Base-by-base conservation (phyloP, 2,888 invertebrate species). In the Empis livida region DNA sequence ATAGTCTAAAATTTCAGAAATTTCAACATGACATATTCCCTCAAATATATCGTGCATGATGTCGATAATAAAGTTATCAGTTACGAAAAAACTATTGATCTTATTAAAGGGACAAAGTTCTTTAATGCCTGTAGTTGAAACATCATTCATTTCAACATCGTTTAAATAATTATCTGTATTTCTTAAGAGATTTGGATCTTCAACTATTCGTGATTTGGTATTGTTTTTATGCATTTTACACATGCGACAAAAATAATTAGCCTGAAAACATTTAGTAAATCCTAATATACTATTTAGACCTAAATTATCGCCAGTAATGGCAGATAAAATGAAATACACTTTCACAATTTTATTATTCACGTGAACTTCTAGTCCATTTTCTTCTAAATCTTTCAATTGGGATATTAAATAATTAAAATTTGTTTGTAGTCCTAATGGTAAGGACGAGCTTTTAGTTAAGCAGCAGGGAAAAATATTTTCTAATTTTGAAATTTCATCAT, bases 11-110 rank as follows among this genome's bases (percentile, higher is more conserved):
- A 55, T 50, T 10, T 44, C 11, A 15, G 41, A 23, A 17, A 55
- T 14, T 44, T 53, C 52, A 17, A 40, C 45, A 27, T 44, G 40
- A 11, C 46, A 46, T 16, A 53, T 41, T 4, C 56, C 55, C 44
- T 56, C 52, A 37, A 50, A 52, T 6, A 55, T 30, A 46, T 57
- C 54, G 42, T 57, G 56, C 44, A 52, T 51, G 15, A 55, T 45
- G 45, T 56, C 57, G 16, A 52, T 45, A 6, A 38, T 15, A 42
- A 39, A 31, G 35, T 56, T 56, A n/a, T 51, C 50, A 16, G 46
- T 50, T 10, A 49, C 46, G 43, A 54, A 45, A 42, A 53, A 55
- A 13, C 45, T 45, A 23, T 43, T 13, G 13, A 55, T 38, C n/a
- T 38, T 14, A 41, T 51, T 53, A 35, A 47, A 54, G 5, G 49